Conservation (phyloP, 2,797 vertebrate genomes). For the Brachymystax lenok region DNA sequence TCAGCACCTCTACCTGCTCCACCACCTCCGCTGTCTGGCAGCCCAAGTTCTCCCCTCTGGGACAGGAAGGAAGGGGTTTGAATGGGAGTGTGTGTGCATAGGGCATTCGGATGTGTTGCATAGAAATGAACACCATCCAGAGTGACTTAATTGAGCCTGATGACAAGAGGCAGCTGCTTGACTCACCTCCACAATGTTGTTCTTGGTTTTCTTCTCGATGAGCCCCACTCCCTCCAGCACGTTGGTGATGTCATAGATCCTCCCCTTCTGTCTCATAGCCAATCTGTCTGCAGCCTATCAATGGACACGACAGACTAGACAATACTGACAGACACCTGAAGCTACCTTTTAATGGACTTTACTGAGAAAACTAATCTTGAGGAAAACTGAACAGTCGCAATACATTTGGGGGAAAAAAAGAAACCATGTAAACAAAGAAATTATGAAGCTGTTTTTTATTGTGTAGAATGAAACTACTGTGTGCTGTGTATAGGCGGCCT, state of each 20-base stretch:
- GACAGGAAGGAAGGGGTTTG: not conserved
- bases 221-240: conserved; percentile 95
- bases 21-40: conserved; percentile 89
- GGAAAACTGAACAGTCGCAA: not conserved
- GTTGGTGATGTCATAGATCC: conserved; percentile 98
- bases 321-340: not conserved
- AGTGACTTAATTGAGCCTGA: too few relatives aligned
- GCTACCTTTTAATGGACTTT: not conserved
- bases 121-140: not conserved
- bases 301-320: conserved; percentile 34
- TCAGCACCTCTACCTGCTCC: conserved; percentile 84
- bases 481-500: too few relatives aligned
- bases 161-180: not conserved
- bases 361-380: not conserved
- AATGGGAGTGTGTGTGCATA: not conserved
- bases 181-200: conserved; percentile 97
- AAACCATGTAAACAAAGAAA: not conserved
- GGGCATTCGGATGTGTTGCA: not conserved
- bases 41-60: conserved; percentile 88
- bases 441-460: too few relatives aligned
- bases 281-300: conserved; percentile 79
- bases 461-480: too few relatives aligned
- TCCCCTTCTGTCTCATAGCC: conserved; percentile 92
- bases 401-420: not conserved
- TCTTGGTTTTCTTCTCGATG: conserved; percentile 99